Evolutionary conservation across 2,113 vertebrate genomes (phyloP).

Genomic region (Corythoichthys intestinalis): DNA sequence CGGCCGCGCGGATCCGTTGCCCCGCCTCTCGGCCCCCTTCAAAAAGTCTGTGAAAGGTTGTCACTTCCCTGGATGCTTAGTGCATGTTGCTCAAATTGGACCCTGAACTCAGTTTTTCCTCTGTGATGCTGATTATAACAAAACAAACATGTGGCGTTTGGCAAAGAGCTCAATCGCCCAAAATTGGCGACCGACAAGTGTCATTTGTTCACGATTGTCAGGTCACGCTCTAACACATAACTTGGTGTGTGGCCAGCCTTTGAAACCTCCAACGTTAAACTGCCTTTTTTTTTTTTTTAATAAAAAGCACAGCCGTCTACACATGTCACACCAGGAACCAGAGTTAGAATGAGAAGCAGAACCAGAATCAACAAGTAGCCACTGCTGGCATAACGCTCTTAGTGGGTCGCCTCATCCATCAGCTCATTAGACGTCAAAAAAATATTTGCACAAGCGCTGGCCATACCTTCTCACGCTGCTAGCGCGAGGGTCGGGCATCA

Average conservation of each 20-base stretch:
- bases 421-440: constrained; percentile 39
- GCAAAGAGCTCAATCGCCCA: background rate
- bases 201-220: background rate
- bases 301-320: background rate
- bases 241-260: background rate
- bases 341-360: background rate
- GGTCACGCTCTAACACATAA: background rate
- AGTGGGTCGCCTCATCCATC: constrained; percentile 45
- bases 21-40: no score
- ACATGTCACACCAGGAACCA: background rate
- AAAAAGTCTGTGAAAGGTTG: no score
- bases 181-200: no score
- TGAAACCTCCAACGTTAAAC: background rate
- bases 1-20: no score
- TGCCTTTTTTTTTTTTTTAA: background rate
- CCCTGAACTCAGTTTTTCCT: no score
- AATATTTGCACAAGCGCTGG: constrained; percentile 55
- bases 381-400: constrained; percentile 21
- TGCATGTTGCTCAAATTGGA: no score
- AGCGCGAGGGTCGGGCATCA: background rate
- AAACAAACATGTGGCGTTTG: no score
- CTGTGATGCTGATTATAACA: no score
- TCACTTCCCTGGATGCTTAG: no score
- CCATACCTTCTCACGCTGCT: constrained; percentile 50
- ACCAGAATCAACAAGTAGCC: constrained; percentile 50